A percentile compares a stretch with the other conserved stretches of the same genome.
Evolutionary conservation across 2,797 vertebrate genomes (phyloP).

Genomic region (Crocidura indochinensis): DNA sequence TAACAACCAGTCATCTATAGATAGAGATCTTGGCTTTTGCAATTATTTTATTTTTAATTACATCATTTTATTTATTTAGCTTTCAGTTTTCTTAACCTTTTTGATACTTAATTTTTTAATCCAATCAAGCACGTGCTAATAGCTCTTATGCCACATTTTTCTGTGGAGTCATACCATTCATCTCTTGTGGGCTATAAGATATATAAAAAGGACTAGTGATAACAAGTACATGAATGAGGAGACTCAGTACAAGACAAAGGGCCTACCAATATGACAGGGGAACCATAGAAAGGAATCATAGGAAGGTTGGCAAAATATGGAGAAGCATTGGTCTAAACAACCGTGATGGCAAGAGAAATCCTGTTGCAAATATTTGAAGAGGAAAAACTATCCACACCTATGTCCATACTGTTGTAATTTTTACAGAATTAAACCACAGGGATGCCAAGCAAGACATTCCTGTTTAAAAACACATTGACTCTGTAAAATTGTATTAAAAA

Average conservation of each 20-base stretch:
- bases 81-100: conserved; percentile 40
- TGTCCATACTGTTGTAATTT: background rate
- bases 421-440: background rate
- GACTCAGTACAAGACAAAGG: too few relatives aligned
- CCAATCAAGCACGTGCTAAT: background rate
- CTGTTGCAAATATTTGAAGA: background rate
- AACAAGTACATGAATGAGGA: too few relatives aligned
- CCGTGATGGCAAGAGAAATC: background rate
- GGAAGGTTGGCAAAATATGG: too few relatives aligned
- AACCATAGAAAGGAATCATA: too few relatives aligned
- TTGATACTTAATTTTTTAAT: conserved; percentile 41
- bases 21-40: too few relatives aligned
- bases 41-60: background rate
- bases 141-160: background rate
- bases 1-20: too few relatives aligned
- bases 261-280: too few relatives aligned
- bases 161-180: too few relatives aligned
- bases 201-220: too few relatives aligned
- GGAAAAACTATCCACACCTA: background rate
- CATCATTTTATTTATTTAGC: conserved; percentile 21
- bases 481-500: background rate
- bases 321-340: too few relatives aligned
- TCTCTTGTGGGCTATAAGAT: too few relatives aligned
- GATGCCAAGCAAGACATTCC: background rate
- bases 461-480: background rate